Base-by-base conservation (phyloP, 2,113 vertebrate species). In the Lophotis ruficrista region DNA sequence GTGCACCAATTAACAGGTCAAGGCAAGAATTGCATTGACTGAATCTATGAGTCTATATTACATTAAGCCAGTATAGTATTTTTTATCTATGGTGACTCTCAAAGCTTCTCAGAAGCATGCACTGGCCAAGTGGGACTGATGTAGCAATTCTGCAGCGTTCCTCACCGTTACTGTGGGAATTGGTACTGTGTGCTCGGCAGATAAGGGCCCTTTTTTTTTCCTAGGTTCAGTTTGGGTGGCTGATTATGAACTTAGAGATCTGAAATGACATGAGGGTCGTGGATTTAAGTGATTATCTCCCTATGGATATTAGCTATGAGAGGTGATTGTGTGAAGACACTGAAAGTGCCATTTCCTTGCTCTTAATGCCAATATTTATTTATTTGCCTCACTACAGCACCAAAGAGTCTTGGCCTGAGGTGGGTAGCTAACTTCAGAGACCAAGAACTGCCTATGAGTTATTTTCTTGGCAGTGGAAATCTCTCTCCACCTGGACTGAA, bases 111-210 rank as follows among this genome's bases (percentile, higher is more conserved):
- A 64, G 54, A 86, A 83, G 25, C 1, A 1, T 28, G 18, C 31
- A n/a, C 12, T 70, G 58, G 14, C 33, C 47, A 64, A 35, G 12
- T 51, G 15, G 25, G 43, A 86, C 37, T 64, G 76, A 77, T 17
- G 24, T 21, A 73, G 60, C 38, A 93, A 28, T 73, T 57, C 24
- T 70, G 27, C 18, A 30, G 23, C 1, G 2, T 57, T 92, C 12
- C 18, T 81, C 14, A 75, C 23, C 4, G 1, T 38, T 76, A 41
- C 43, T 41, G 7, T 65, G 18, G 27, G n/a, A 64, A 73, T 1
- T 4, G 12, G 21, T 75, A 27, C 11, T 11, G 10, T 30, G 10
- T 15, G 19, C 20, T 70, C 0, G 0, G 14, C 14, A 14, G 6
- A 64, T 5, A 91, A 62, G 77, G 2, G 0, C 10, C 9, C 18